Conservation (phyloP, 2,797 vertebrate species). For the Periophthalmus magnuspinnatus region DNA sequence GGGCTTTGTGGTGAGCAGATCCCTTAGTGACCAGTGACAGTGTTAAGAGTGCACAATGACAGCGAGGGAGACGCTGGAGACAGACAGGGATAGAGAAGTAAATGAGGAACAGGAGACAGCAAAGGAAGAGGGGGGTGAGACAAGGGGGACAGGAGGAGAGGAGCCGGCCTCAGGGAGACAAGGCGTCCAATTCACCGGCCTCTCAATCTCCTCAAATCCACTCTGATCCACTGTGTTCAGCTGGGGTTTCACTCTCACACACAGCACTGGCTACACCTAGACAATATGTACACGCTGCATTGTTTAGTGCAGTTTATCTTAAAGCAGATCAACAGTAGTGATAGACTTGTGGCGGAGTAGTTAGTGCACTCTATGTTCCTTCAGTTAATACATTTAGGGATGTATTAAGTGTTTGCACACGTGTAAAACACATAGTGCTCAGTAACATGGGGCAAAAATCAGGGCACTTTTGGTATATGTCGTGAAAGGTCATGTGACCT, state of each 20-base stretch:
- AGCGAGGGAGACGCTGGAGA: constrained; percentile 16
- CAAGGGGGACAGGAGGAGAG: constrained; percentile 26
- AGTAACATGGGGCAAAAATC: too few relatives aligned
- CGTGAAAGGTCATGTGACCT: too few relatives aligned
- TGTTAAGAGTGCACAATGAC: not conserved
- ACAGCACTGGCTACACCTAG: not conserved
- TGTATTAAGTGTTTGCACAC: too few relatives aligned
- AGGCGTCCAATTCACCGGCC: constrained; percentile 74
- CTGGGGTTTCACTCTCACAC: constrained; percentile 52
- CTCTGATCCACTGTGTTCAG: constrained; percentile 63
- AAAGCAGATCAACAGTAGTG: not conserved
- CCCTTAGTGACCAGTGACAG: not conserved
- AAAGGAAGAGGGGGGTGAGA: constrained; percentile 29
- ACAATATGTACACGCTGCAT: not conserved
- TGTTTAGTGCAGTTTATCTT: not conserved
- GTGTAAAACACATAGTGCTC: too few relatives aligned
- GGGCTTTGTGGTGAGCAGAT: not conserved
- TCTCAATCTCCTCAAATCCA: constrained; percentile 70
- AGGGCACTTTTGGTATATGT: too few relatives aligned
- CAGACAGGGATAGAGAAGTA: constrained; percentile 12
- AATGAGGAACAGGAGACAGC: constrained; percentile 14
- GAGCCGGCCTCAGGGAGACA: constrained; percentile 46
- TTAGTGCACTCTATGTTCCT: too few relatives aligned
- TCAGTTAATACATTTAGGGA: too few relatives aligned
- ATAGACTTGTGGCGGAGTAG: too few relatives aligned